Conservation (phyloP, 92 coral and sea anemone species). For the Umimayanthus chanpuru region DNA sequence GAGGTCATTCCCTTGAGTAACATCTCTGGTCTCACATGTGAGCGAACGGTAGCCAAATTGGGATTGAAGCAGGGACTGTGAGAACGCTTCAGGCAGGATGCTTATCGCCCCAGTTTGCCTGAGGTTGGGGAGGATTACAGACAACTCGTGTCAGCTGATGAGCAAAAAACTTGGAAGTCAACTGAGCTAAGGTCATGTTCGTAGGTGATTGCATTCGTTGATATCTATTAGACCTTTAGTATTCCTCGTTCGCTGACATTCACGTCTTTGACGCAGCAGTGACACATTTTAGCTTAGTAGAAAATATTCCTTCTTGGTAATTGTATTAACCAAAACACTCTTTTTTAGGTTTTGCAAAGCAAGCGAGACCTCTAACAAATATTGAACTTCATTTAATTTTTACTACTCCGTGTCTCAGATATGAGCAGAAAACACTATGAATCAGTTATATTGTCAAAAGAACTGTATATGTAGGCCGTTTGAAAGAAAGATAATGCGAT, state of each 20-base stretch:
- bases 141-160: neutral
- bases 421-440: no score
- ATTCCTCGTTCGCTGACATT: constrained; percentile 7
- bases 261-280: neutral
- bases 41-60: no score
- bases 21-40: neutral
- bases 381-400: no score
- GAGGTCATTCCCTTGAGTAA: neutral
- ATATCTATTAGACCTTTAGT: neutral
- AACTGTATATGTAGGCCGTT: no score
- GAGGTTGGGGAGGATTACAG: neutral
- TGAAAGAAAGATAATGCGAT: no score
- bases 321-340: no score
- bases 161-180: constrained; percentile 2
- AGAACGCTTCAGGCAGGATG: neutral
- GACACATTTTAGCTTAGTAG: neutral
- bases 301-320: no score
- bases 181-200: constrained; percentile 17
- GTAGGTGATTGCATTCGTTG: constrained; percentile 8
- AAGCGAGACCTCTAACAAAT: no score
- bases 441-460: no score
- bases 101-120: neutral
- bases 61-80: neutral
- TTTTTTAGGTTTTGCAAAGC: no score
- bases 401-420: no score